Evolutionary conservation across 2,888 invertebrate species (phyloP).

Genomic region (Hypselothyrea guttata): DNA sequence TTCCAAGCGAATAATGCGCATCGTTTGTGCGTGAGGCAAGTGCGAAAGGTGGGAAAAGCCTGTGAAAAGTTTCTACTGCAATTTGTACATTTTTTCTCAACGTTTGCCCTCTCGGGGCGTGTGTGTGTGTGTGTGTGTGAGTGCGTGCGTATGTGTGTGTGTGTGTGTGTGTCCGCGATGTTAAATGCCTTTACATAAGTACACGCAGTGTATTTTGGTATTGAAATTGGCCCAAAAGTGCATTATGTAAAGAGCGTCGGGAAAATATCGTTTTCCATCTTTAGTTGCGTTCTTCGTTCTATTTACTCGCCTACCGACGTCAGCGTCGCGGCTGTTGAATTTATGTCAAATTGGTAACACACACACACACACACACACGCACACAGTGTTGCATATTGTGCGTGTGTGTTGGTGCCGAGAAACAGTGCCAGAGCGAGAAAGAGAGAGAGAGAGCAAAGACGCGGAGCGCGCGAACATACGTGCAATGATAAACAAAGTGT

Average conservation of each 20-base stretch:
- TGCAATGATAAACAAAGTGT: conserved; percentile 72
- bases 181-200: conserved; percentile 75
- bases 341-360: conserved; percentile 80
- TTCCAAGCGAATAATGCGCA: conserved; percentile 15
- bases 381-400: conserved; percentile 53
- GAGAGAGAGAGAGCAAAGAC: conserved; percentile 21
- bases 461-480: conserved; percentile 48
- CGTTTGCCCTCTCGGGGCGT: no score
- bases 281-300: conserved; percentile 66
- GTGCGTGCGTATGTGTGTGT: conserved; percentile 25
- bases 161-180: conserved; percentile 35
- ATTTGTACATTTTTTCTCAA: conserved; percentile 66
- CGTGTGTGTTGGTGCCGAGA: conserved; percentile 31
- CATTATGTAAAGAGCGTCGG: conserved; percentile 55
- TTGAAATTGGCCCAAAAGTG: conserved; percentile 18
- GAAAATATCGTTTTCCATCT: conserved; percentile 64
- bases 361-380: conserved; percentile 50
- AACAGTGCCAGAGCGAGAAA: no score
- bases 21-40: conserved; percentile 44
- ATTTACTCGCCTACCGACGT: conserved; percentile 72
- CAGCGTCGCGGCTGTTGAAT: conserved; percentile 81
- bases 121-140: conserved; percentile 26
- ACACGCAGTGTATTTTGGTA: conserved; percentile 29
- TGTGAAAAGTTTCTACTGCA: conserved; percentile 75
- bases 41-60: no score